Percentiles rank a stretch among this genome's conserved stretches.
Conservation (phyloP, 2,888 invertebrate genomes). For the Coleophora deauratella region DNA sequence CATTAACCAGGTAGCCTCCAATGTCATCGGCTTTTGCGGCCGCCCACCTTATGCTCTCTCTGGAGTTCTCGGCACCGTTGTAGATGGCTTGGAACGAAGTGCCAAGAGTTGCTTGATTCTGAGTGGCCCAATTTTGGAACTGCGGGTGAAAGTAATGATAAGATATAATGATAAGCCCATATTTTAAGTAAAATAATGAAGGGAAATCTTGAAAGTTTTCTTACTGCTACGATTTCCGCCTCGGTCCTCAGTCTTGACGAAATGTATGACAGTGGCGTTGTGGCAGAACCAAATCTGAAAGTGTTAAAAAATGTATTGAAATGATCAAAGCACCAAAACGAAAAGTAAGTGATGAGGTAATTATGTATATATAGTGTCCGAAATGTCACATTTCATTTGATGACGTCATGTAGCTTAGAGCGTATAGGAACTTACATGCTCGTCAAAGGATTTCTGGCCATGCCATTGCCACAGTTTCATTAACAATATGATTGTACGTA, state of each 20-base stretch:
- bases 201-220: slow-evolving; percentile 7
- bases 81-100: slow-evolving; percentile 21
- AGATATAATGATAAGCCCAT: not conserved
- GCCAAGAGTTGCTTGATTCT: slow-evolving; percentile 26
- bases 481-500: too few species aligned
- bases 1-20: slow-evolving; percentile 31
- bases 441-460: too few species aligned
- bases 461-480: too few species aligned
- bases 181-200: not conserved
- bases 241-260: slow-evolving; percentile 41
- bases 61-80: slow-evolving; percentile 24
- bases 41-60: slow-evolving; percentile 35
- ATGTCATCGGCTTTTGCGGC: slow-evolving; percentile 28
- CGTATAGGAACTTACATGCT: too few species aligned
- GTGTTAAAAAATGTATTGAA: not conserved
- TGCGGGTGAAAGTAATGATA: slow-evolving; percentile 19
- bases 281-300: slow-evolving; percentile 33
- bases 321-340: slow-evolving; percentile 2
- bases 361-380: too few species aligned
- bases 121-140: slow-evolving; percentile 47
- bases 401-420: too few species aligned
- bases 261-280: slow-evolving; percentile 40
- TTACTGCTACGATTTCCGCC: slow-evolving; percentile 34
- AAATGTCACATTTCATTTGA: too few species aligned
- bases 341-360: not conserved